Percentiles rank a stretch among this genome's conserved stretches.
These are phyloP conservation scores for Cyphomyrus plagiostoma DNA, from an alignment of 2,113 vertebrate genomes.

Conservation along the genomic window DNA sequence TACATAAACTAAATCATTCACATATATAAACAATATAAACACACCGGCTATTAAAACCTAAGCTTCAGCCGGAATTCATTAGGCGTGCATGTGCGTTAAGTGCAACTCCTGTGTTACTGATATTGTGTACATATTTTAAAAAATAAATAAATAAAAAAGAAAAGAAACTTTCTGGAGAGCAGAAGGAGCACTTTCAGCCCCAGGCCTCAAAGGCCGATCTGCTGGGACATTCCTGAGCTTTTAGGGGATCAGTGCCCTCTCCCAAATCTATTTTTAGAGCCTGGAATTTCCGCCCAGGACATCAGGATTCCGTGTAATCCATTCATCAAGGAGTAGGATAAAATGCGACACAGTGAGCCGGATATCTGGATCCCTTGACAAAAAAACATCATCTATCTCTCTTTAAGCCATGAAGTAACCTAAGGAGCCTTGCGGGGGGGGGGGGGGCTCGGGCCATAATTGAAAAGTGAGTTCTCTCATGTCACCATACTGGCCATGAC, in stretches of 20 bases:
- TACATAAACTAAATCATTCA: not conserved
- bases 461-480: not conserved
- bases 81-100: not conserved
- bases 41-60: not conserved
- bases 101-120: not conserved
- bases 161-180: not conserved
- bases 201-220: not conserved
- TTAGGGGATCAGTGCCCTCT: not conserved
- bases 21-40: not conserved
- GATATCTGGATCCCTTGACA: not conserved
- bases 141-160: too few relatives aligned
- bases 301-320: not conserved
- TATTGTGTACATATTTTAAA: not conserved
- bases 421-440: not conserved
- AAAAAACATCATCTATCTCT: not conserved
- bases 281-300: constrained; percentile 10
- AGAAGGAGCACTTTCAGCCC: not conserved
- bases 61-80: not conserved
- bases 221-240: not conserved
- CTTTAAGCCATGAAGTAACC: not conserved
- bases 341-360: not conserved
- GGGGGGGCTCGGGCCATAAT: not conserved
- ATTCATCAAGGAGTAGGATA: not conserved
- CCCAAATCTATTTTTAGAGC: not conserved
- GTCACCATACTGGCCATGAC: not conserved